Percentiles rank a stretch among this genome's conserved stretches.
These are phyloP conservation scores for Criorhina ranunculi DNA, from an alignment of 2,888 invertebrate genomes.

Conservation along the genomic window DNA sequence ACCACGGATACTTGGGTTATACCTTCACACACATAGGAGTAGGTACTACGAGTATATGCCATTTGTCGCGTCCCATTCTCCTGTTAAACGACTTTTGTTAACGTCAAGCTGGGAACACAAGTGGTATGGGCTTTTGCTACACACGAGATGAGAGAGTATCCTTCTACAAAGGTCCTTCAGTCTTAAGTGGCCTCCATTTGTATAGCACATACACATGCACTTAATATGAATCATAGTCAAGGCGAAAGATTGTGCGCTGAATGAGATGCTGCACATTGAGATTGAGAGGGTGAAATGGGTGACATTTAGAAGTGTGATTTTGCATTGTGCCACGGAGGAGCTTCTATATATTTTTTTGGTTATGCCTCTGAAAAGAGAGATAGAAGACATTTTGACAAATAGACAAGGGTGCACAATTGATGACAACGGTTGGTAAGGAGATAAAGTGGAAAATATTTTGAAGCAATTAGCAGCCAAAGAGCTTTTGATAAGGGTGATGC, in stretches of 20 bases:
- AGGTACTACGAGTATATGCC: neutral
- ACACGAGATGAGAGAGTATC: slow-evolving; percentile 39
- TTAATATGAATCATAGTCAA: slow-evolving; percentile 60
- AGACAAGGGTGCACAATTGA: slow-evolving; percentile 19
- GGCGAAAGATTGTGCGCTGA: slow-evolving; percentile 38
- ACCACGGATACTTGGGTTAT: slow-evolving; percentile 27
- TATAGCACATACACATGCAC: slow-evolving; percentile 45
- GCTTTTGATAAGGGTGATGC: no score
- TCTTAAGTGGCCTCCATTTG: slow-evolving; percentile 74
- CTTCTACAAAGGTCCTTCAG: slow-evolving; percentile 67
- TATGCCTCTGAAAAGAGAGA: slow-evolving; percentile 22
- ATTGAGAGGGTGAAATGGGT: slow-evolving; percentile 41
- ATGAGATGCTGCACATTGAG: slow-evolving; percentile 40
- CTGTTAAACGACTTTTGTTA: slow-evolving; percentile 71
- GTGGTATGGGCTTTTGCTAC: slow-evolving; percentile 29
- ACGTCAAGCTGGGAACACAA: slow-evolving; percentile 44
- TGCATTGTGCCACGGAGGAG: slow-evolving; percentile 50
- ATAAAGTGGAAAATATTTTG: slow-evolving; percentile 30
- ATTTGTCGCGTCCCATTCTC: slow-evolving; percentile 46
- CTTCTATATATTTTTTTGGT: slow-evolving; percentile 23
- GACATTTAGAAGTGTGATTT: slow-evolving; percentile 72
- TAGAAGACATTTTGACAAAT: slow-evolving; percentile 30
- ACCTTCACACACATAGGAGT: slow-evolving; percentile 3
- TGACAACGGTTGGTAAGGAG: slow-evolving; percentile 9
- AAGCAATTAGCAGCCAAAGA: no score